Evolutionary conservation across 2,113 vertebrate genomes (phyloP), one percentile per base, ranked within the genome.

Genomic region (Suricata suricatta): DNA sequence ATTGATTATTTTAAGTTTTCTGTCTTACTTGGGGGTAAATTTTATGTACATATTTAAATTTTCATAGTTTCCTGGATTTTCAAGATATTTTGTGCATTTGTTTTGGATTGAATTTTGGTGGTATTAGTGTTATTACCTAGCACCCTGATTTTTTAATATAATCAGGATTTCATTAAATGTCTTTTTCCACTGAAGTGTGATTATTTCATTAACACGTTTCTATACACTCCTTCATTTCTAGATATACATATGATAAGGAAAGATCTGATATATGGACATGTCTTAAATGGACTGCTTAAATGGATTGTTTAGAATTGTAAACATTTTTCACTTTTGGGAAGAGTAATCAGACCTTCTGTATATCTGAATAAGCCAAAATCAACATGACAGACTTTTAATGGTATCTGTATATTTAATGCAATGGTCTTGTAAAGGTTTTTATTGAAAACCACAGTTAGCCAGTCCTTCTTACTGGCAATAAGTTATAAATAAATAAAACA

Each of bases 391-490:
- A 96, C 98, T 99, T 99, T 99, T 99, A 99, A 99, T 99, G 99
- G 99, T 99, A 99, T 99, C 99, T 99, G 98, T 99, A 98, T 99
- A 99, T 99, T 99, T 71, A n/a, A 19, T 71, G 68, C 68, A 71
- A 71, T 35, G 68, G n/a, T 71, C 17, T 71, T 71, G 7, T 99
- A 99, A 99, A 99, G 99, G 99, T 99, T 99, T 99, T 99, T 99
- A 99, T 99, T 99, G 98, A 99, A 99, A 99, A 99, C 99, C 99
- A 99, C 74, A 3, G 99, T 99, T 99, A 99, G 99, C 99, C 99
- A 99, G 98, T 99, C 99, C 99, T 99, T 99, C 99, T 99, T 99
- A 99, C 99, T 99, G 99, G 99, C 99, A 99, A 99, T 99, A 99
- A 99, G 99, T 99, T 99, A 99, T 99, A 99, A 99, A 99, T 99